Evolutionary conservation across 2,113 vertebrate species (phyloP).

Genomic region (Sapajus apella): DNA sequence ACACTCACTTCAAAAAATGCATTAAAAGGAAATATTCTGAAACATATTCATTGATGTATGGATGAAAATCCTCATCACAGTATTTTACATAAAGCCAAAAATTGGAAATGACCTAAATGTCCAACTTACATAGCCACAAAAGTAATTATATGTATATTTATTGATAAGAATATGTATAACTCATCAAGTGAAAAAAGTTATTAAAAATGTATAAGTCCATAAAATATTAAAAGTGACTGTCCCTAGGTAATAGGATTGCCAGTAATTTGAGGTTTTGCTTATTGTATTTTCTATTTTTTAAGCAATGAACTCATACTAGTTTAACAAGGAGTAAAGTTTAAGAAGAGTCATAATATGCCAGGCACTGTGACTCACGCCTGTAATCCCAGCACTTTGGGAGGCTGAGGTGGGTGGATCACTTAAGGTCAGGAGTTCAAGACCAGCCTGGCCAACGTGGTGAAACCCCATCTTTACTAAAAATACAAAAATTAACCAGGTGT

Average conservation of each 20-base stretch:
- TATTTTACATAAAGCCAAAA: not conserved
- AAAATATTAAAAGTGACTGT: not conserved
- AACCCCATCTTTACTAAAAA: no score
- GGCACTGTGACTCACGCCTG: no score
- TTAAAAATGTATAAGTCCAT: not conserved
- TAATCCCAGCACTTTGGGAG: no score
- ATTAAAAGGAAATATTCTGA: constrained; percentile 32
- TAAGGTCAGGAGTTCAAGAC: no score
- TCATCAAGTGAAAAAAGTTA: not conserved
- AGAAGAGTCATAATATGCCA: not conserved
- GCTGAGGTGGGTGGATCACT: no score
- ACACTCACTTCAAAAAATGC: constrained; percentile 27
- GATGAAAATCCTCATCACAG: not conserved
- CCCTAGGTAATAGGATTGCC: not conserved
- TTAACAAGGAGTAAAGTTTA: not conserved
- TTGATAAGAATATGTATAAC: not conserved
- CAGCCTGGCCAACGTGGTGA: no score
- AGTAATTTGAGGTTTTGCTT: not conserved
- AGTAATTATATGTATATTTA: not conserved
- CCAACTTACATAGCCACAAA: not conserved
- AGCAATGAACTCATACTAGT: not conserved
- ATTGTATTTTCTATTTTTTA: not conserved
- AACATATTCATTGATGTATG: not conserved
- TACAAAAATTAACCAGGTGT: no score
- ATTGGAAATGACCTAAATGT: not conserved